These are phyloP conservation scores for Orientallactaga sibirica DNA, from an alignment of 2,797 vertebrate species.

Conservation along the genomic window DNA sequence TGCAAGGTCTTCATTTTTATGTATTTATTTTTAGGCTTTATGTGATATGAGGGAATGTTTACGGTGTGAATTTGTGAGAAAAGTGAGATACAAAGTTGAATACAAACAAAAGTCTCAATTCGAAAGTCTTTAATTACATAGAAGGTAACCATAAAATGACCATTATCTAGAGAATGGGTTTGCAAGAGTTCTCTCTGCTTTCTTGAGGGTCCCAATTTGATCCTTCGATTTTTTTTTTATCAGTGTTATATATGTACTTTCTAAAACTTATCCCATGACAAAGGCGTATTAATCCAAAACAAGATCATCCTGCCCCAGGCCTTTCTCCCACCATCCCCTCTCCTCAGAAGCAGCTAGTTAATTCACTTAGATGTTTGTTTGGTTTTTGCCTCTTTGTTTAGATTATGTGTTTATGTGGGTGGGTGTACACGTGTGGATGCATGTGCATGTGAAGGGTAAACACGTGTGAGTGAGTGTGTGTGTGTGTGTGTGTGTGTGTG, in stretches of 20 bases:
- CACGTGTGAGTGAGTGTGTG: too few species aligned
- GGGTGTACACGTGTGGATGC: too few species aligned
- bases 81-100: constrained; percentile 18
- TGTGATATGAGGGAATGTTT: neutral
- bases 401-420: too few species aligned
- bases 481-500: too few species aligned
- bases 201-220: neutral
- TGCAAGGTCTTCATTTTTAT: neutral
- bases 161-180: neutral
- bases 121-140: neutral
- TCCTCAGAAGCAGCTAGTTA: too few species aligned
- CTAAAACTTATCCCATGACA: neutral
- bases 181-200: neutral
- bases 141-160: neutral
- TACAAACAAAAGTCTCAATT: neutral
- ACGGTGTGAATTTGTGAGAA: neutral
- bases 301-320: too few species aligned
- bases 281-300: too few species aligned
- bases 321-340: too few species aligned
- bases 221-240: neutral
- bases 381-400: too few species aligned
- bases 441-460: too few species aligned
- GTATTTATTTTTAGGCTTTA: neutral
- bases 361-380: too few species aligned
- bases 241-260: neutral